Base-by-base conservation (phyloP, 2,113 vertebrate genomes). In the Cyprinodon tularosa region DNA sequence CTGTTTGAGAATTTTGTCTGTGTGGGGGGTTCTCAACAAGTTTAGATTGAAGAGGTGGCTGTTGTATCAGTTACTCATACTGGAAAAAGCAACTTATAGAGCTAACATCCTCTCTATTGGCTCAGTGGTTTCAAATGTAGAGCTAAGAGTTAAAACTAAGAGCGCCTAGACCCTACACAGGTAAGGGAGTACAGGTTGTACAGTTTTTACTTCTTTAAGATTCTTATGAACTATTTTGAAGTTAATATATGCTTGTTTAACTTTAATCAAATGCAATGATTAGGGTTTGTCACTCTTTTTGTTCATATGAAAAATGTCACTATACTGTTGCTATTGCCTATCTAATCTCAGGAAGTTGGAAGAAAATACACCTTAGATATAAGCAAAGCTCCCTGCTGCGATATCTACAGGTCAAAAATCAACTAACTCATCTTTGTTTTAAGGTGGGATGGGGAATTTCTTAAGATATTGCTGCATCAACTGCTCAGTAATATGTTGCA, bases 401-500 rank as follows among this genome's bases (percentile, higher is more conserved):
- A 29, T 29, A 66, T 74, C 39, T 11, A 38, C 8, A 47, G 29
- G 12, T 47, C 13, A 44, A 70, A 42, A 22, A 13, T 6, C 3
- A 47, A 47, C 14, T 8, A 38, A 62, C 22, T 20, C 1, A 1
- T 76, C 12, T 82, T n/a, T 85, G 15, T 53, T 73, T 85, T 8
- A 67, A 81, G 86, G 79, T 78, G 66, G 2, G 4, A 88, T 90
- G 86, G 50, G 74, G 20, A 50, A 38, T 47, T 42, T 72, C 20
- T 67, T 14, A 11, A 71, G 65, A 74, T 22, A 57, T 71, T 37
- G 71, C 10, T 14, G 13, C 57, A 59, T 76, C 47, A 72, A 59
- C 13, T 13, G 44, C 64, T 79, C 10, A 1, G 20, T 74, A n/a
- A 68, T 80, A 36, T 86, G 65, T n/a, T 88, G 29, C 59, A 40